Conservation (phyloP, 1,140 invertebrate genomes). For the Venturia canescens region DNA sequence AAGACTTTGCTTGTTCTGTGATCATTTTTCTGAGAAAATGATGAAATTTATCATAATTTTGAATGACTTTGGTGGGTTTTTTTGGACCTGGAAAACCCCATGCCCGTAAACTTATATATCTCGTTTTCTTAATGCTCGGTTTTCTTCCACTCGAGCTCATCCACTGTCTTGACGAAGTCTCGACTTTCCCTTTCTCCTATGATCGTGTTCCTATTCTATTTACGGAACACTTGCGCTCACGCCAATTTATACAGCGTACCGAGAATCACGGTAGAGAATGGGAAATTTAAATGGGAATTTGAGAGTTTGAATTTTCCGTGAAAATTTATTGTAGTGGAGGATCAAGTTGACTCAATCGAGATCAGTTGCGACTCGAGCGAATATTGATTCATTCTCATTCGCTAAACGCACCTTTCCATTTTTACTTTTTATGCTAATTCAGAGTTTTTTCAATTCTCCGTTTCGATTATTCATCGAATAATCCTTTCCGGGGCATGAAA, state of each 20-base stretch:
- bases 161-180: constrained; percentile 3
- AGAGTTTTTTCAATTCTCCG: not conserved
- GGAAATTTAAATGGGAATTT: constrained; percentile 4
- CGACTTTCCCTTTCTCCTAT: constrained; percentile 6
- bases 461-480: no score
- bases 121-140: constrained; percentile 7
- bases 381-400: not conserved
- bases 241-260: not conserved
- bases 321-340: not conserved
- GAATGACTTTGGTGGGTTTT: no score
- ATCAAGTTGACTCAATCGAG: not conserved
- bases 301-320: not conserved
- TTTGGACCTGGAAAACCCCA: not conserved
- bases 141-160: constrained; percentile 7
- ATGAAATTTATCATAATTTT: not conserved
- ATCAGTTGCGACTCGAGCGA: not conserved
- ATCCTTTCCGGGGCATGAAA: no score
- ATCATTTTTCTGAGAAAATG: not conserved
- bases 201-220: not conserved
- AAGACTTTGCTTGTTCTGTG: no score
- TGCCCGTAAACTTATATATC: not conserved
- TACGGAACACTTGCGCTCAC: constrained; percentile 10
- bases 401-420: not conserved
- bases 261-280: not conserved
- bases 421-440: not conserved